Conservation (phyloP, 2,888 invertebrate genomes). For the Archips crataeganus region DNA sequence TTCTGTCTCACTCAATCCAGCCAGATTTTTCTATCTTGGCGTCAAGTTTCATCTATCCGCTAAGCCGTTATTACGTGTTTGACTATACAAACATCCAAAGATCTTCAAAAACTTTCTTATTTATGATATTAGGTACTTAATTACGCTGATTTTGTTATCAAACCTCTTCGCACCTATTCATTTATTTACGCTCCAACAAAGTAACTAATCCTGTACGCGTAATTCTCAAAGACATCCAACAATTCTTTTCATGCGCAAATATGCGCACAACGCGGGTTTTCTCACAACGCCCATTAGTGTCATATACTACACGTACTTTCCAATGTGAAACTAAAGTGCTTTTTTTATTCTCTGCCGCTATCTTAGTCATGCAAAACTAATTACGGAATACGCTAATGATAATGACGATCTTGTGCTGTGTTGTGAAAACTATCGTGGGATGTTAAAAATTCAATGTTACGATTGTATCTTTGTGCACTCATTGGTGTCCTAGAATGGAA, state of each 20-base stretch:
- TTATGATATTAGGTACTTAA: too few relatives aligned
- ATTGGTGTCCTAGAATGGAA: neutral
- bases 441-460: slow-evolving; percentile 24
- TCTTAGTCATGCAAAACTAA: slow-evolving; percentile 79
- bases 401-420: slow-evolving; percentile 46
- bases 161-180: too few relatives aligned
- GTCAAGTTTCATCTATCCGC: too few relatives aligned
- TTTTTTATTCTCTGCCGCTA: slow-evolving; percentile 56
- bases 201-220: too few relatives aligned
- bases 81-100: too few relatives aligned
- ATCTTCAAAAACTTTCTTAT: too few relatives aligned
- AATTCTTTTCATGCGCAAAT: slow-evolving; percentile 43
- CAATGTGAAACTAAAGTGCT: slow-evolving; percentile 66
- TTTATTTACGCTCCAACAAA: too few relatives aligned
- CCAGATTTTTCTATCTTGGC: too few relatives aligned
- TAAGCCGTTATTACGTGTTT: too few relatives aligned
- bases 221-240: neutral
- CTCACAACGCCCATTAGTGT: slow-evolving; percentile 34
- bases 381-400: slow-evolving; percentile 56
- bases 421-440: slow-evolving; percentile 52
- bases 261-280: slow-evolving; percentile 29
- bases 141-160: too few relatives aligned
- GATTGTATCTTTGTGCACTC: too few relatives aligned
- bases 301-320: slow-evolving; percentile 61
- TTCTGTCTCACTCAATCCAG: too few relatives aligned